Evolutionary conservation across 2,113 vertebrate species (phyloP), one percentile per base, ranked within the genome.

Genomic region (Centrocercus urophasianus): DNA sequence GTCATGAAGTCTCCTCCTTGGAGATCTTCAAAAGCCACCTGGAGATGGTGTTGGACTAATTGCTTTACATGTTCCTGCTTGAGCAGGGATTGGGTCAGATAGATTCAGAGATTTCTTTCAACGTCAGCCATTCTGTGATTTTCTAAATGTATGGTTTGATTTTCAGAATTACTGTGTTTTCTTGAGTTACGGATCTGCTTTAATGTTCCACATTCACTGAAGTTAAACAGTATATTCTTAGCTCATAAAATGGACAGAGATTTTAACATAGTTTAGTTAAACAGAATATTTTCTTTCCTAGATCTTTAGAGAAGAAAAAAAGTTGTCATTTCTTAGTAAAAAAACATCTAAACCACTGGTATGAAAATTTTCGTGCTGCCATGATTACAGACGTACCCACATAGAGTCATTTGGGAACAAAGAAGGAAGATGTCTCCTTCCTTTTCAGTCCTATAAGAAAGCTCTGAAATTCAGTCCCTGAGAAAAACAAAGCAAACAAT

Each of bases 141-240:
- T 85, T 87, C 43, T 2, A 32, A 89, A 73, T 67, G 27, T 32
- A 45, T 22, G 7, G 27, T 60, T 92, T 84, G 27, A 71, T 83
- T 83, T 94, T 91, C 67, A 91, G 66, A 85, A 22, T 9, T 47
- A 10, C 18, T 75, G 15, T 64, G 11, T 61, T 77, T 79, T 85
- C 24, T 34, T 82, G 16, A 79, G 57, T 18, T 76, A 7, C 10
- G 54, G 13, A 71, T 64, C 15, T 40, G 54, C 30, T 86, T 92
- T 64, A 83, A 5, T 73, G 42, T 81, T 67, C 54, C 74, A 38
- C 67, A 64, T 3, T 3, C 38, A 7, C 34, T 42, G 47, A 95
- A 93, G 94, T 95, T 85, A 96, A 83, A 76, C 64, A 73, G 10
- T 80, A 70, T 83, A 88, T 83, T 85, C 56, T 60, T 85, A 59